phyloP scores from a whole-genome alignment of 2,113 vertebrate genomes.

The Neopipo cinnamomea region DNA sequence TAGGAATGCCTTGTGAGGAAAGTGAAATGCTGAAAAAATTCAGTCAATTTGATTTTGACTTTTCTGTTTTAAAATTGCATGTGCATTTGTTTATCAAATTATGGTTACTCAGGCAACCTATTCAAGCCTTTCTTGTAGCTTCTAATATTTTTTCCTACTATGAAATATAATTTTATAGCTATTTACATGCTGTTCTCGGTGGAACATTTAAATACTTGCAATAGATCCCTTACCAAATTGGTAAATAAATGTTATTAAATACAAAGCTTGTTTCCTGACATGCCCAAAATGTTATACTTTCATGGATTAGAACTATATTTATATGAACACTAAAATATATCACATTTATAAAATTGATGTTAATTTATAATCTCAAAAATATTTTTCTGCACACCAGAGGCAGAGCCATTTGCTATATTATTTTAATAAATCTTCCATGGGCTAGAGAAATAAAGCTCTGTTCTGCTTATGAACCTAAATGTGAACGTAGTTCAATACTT shows the following conservation, averaged over 20 bases:
- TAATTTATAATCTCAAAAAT: neutral
- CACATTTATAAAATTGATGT: neutral
- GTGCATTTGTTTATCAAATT: neutral
- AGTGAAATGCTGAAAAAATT: neutral
- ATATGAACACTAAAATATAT: neutral
- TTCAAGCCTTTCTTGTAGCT: neutral
- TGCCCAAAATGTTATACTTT: neutral
- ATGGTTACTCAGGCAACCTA: neutral
- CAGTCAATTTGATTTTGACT: neutral
- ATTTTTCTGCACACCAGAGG: accelerated
- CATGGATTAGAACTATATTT: neutral
- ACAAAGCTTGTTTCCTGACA: neutral
- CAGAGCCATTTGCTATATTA: neutral
- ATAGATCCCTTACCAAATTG: neutral
- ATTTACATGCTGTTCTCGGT: neutral
- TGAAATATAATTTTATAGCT: neutral
- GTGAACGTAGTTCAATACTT: neutral
- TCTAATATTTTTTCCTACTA: neutral
- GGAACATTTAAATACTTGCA: neutral
- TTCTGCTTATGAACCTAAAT: neutral
- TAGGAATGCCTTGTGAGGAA: neutral
- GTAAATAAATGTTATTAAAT: neutral
- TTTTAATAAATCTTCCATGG: neutral
- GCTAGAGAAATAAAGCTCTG: neutral
- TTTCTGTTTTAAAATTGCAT: neutral